These are phyloP conservation scores for Cyanistes caeruleus DNA, from an alignment of 2,113 vertebrate genomes.

Conservation along the genomic window DNA sequence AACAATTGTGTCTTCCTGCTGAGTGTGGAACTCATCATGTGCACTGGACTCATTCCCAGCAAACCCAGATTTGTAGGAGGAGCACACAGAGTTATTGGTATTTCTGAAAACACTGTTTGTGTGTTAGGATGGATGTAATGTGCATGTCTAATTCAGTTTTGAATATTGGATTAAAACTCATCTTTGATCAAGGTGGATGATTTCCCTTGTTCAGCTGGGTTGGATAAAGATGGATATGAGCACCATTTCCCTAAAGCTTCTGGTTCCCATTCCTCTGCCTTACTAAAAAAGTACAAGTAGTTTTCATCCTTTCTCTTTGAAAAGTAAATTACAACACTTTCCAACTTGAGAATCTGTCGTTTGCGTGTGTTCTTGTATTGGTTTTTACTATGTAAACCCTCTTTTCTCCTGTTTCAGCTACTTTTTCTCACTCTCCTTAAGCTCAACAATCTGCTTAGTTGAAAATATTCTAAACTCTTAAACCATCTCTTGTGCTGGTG, in stretches of 20 bases:
- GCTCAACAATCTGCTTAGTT: not conserved
- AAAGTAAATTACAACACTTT: not conserved
- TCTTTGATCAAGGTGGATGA: not conserved
- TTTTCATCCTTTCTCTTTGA: not conserved
- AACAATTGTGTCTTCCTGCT: not conserved
- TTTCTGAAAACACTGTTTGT: not conserved
- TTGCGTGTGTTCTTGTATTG: not conserved
- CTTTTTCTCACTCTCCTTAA: not conserved
- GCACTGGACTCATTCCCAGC: not conserved
- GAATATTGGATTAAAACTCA: not conserved
- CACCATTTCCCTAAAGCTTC: not conserved
- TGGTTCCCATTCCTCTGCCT: not conserved
- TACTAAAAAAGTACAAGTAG: not conserved
- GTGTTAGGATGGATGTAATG: not conserved
- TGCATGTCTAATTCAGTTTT: not conserved
- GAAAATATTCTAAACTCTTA: not conserved
- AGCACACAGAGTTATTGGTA: not conserved
- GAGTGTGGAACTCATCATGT: fast-evolving
- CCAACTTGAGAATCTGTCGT: not conserved
- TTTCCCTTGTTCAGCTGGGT: not conserved
- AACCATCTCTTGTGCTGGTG: not conserved
- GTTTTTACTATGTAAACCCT: not conserved
- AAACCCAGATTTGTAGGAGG: not conserved
- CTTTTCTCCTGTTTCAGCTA: not conserved
- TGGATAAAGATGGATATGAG: not conserved